These are phyloP conservation scores for Mellilla xanthometata DNA, from an alignment of 2,888 invertebrate genomes.

Conservation along the genomic window DNA sequence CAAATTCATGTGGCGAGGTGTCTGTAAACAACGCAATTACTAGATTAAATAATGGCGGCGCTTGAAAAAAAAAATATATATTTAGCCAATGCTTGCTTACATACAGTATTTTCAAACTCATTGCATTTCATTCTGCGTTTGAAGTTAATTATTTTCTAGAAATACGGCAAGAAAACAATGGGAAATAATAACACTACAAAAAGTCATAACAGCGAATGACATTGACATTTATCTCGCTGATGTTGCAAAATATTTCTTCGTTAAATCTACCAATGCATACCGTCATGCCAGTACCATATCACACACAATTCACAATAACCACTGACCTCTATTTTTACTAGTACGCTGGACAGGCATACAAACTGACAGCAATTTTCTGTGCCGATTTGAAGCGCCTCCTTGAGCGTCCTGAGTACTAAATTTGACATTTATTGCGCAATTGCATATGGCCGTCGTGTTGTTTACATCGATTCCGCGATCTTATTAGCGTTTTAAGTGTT, in stretches of 20 bases:
- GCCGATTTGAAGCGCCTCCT: too few species aligned
- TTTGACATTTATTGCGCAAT: too few species aligned
- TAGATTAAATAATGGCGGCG: constrained; percentile 35
- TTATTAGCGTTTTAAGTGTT: too few species aligned
- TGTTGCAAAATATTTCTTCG: not conserved
- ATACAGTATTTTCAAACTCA: constrained; percentile 63
- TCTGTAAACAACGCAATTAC: constrained; percentile 65
- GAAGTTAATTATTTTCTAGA: constrained; percentile 42
- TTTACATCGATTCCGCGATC: too few species aligned
- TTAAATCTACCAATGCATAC: too few species aligned
- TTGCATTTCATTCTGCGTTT: constrained; percentile 68
- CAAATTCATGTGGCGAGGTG: constrained; percentile 72
- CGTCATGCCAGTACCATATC: too few species aligned
- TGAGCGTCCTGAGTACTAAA: too few species aligned
- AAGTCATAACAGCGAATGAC: constrained; percentile 58
- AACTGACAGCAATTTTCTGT: too few species aligned
- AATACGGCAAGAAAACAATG: constrained; percentile 60
- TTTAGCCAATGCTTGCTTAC: constrained; percentile 34
- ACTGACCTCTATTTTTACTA: too few species aligned
- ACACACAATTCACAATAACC: too few species aligned
- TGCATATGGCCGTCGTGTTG: too few species aligned
- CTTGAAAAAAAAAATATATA: constrained; percentile 25
- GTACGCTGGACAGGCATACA: too few species aligned
- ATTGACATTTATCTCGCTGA: constrained; percentile 5
- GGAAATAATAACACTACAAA: constrained; percentile 80